Evolutionary conservation across 2,797 vertebrate genomes (phyloP).

Genomic region (Danio jaintianensis): DNA sequence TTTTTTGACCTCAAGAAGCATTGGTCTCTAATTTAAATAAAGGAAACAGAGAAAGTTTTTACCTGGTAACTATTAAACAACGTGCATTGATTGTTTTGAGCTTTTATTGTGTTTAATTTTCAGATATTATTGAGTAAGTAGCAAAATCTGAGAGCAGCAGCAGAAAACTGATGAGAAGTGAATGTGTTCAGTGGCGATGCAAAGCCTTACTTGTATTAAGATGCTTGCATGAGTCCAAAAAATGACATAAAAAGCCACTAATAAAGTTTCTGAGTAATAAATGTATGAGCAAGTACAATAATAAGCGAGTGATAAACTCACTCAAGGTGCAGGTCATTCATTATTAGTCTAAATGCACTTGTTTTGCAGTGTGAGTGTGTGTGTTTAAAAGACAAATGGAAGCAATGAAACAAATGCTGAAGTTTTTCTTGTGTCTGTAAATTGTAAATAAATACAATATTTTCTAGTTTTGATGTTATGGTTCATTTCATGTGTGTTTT

Average conservation of each 20-base stretch:
- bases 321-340: background rate
- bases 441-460: slow-evolving; percentile 39
- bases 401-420: slow-evolving; percentile 18
- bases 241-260: background rate
- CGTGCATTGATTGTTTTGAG: background rate
- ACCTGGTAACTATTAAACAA: too few relatives aligned
- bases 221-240: background rate
- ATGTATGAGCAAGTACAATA: background rate
- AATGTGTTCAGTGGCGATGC: background rate
- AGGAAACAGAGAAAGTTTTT: too few relatives aligned
- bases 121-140: slow-evolving; percentile 5
- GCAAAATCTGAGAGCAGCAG: slow-evolving; percentile 5
- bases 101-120: background rate
- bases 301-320: background rate
- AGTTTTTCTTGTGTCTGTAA: slow-evolving; percentile 28
- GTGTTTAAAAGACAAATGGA: background rate
- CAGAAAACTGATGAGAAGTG: background rate
- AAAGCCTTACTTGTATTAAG: background rate
- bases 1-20: too few relatives aligned
- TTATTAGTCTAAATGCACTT: background rate
- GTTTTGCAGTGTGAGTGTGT: background rate
- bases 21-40: too few relatives aligned
- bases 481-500: background rate
- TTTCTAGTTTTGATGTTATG: background rate
- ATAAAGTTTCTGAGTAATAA: slow-evolving; percentile 2